Conservation (phyloP, 2,113 vertebrate genomes). For the Anseranas semipalmata region DNA sequence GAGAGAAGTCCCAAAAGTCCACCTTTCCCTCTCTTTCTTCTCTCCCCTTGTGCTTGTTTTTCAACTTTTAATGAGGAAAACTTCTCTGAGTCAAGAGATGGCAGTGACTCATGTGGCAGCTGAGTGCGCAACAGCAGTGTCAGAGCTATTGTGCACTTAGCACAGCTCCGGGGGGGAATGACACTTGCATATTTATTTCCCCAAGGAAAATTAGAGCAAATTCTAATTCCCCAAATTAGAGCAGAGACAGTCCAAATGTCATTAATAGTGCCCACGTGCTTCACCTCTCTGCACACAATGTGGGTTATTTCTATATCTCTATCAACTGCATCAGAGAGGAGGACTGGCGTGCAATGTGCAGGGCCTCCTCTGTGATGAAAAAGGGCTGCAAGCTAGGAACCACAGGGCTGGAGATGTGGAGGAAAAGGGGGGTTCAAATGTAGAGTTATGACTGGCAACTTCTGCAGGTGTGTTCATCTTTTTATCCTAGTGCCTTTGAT, state of each 20-base stretch:
- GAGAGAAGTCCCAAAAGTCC: background rate
- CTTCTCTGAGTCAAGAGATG: background rate
- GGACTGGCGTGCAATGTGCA: background rate
- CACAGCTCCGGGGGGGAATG: background rate
- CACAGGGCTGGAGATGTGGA: background rate
- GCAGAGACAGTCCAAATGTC: background rate
- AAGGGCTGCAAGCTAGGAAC: background rate
- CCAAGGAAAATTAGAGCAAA: background rate
- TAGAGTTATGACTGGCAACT: background rate
- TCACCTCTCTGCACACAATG: background rate
- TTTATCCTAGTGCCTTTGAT: background rate
- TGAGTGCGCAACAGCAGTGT: background rate
- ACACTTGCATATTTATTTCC: background rate
- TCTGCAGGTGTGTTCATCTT: background rate
- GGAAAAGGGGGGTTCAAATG: rapidly evolving
- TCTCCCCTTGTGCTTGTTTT: background rate
- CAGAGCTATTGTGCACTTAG: background rate
- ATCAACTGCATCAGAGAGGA: background rate
- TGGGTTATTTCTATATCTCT: background rate
- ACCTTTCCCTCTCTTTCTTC: background rate
- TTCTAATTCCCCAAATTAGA: background rate
- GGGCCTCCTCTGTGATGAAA: background rate
- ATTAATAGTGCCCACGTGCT: background rate
- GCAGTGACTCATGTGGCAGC: background rate
- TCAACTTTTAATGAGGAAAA: background rate